Evolutionary conservation across 2,113 vertebrate genomes (phyloP).

Genomic region (Theropithecus gelada): DNA sequence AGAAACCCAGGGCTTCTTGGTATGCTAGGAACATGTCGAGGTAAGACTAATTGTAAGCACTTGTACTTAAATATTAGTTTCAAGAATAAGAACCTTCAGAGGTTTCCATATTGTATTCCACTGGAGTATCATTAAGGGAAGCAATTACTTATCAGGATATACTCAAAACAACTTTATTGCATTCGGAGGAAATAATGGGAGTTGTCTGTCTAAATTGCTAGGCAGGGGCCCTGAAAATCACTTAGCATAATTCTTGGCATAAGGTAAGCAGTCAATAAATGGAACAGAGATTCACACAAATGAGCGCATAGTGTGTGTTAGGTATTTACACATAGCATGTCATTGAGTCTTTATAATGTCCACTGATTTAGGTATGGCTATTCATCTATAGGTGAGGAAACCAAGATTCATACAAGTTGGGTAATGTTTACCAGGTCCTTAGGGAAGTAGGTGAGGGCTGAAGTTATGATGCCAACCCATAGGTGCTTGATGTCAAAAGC

Average conservation of each 20-base stretch:
- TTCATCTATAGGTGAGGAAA: not conserved
- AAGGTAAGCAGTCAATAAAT: slow-evolving; percentile 31
- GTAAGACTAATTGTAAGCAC: slow-evolving; percentile 73
- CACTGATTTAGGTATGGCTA: not conserved
- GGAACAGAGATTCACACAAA: not conserved
- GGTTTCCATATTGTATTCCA: slow-evolving; percentile 75
- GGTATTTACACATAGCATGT: not conserved
- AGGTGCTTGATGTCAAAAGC: not conserved
- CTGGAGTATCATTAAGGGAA: slow-evolving; percentile 73
- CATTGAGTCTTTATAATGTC: not conserved
- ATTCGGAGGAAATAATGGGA: slow-evolving; percentile 72
- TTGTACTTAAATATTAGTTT: slow-evolving; percentile 75
- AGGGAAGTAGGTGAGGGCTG: not conserved
- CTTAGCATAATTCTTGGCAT: slow-evolving; percentile 59
- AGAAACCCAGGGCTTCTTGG: slow-evolving; percentile 64
- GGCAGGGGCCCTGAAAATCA: slow-evolving; percentile 63
- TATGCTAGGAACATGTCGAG: slow-evolving; percentile 63
- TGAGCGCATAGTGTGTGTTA: not conserved
- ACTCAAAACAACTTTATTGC: slow-evolving; percentile 79
- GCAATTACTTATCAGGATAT: slow-evolving; percentile 71
- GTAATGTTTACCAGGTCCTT: not conserved
- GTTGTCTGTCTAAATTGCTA: slow-evolving; percentile 74
- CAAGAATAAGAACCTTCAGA: slow-evolving; percentile 70
- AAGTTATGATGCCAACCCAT: not conserved
- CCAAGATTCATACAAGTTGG: not conserved